Conservation (phyloP, 2,888 invertebrate species). For the Eutolmus rufibarbis region DNA sequence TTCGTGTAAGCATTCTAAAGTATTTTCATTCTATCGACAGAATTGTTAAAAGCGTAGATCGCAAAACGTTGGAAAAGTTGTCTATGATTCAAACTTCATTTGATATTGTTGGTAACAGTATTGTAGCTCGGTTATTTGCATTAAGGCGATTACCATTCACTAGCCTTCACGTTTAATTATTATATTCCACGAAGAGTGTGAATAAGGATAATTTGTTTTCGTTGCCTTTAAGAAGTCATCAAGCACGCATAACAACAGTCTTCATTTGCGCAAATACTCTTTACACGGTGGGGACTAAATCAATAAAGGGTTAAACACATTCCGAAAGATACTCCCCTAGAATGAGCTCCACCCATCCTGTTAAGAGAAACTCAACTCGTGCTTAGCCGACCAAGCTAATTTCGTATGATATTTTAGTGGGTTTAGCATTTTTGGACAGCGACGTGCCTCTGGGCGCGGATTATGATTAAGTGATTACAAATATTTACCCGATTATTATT, state of each 20-base stretch:
- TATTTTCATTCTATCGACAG: too few species aligned
- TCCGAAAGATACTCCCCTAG: background rate
- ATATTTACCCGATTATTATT: conserved; percentile 44
- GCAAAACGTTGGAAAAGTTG: too few species aligned
- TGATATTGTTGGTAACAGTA: background rate
- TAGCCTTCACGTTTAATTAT: background rate
- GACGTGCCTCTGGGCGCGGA: background rate
- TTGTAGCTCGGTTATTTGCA: background rate
- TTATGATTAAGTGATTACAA: conserved; percentile 45
- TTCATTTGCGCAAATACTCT: background rate
- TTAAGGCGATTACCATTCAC: background rate
- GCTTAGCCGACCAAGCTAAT: background rate
- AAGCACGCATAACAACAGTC: background rate
- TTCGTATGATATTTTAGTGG: background rate
- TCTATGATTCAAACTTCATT: background rate
- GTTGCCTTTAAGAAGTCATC: background rate
- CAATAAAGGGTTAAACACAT: background rate
- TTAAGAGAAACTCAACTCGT: background rate
- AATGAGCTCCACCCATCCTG: background rate
- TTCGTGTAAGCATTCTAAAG: too few species aligned
- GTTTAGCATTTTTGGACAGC: conserved; percentile 13
- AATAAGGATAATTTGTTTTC: background rate
- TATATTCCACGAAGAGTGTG: background rate
- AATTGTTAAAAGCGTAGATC: too few species aligned
- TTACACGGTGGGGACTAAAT: background rate